Conservation (phyloP, 1,140 invertebrate genomes). For the Berghia stephanieae region DNA sequence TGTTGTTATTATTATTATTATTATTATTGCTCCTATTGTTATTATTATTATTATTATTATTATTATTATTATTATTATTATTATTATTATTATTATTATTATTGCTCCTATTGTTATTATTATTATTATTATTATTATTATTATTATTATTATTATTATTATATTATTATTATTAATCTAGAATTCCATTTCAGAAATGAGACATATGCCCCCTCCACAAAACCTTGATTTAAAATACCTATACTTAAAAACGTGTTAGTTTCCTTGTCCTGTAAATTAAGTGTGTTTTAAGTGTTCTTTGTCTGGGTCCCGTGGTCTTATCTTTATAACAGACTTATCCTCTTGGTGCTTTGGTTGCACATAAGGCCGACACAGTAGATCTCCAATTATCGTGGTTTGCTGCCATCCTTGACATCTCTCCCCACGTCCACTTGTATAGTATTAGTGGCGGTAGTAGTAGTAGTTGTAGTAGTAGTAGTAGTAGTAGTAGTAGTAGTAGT, state of each 20-base stretch:
- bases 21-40: neutral
- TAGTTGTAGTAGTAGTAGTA: too few relatives aligned
- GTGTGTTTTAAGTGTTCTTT: too few relatives aligned
- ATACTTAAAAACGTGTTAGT: neutral
- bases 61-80: neutral
- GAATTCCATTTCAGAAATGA: neutral
- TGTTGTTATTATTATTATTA: neutral
- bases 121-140: neutral
- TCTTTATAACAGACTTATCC: too few relatives aligned
- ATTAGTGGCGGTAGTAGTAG: too few relatives aligned
- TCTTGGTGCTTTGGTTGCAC: too few relatives aligned
- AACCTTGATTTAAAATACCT: neutral
- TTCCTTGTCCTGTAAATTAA: neutral
- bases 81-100: neutral
- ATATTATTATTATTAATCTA: neutral
- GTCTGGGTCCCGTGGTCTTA: too few relatives aligned
- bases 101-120: neutral
- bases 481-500: too few relatives aligned
- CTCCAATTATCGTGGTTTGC: too few relatives aligned
- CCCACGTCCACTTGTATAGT: too few relatives aligned
- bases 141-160: neutral
- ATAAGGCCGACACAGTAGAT: too few relatives aligned
- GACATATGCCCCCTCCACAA: too few relatives aligned
- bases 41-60: neutral
- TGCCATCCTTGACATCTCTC: too few relatives aligned